Percentiles rank a stretch among this genome's conserved stretches.
phyloP scores from a whole-genome alignment of 2,797 vertebrate genomes.

The Microctenopoma stevenorrisi region DNA sequence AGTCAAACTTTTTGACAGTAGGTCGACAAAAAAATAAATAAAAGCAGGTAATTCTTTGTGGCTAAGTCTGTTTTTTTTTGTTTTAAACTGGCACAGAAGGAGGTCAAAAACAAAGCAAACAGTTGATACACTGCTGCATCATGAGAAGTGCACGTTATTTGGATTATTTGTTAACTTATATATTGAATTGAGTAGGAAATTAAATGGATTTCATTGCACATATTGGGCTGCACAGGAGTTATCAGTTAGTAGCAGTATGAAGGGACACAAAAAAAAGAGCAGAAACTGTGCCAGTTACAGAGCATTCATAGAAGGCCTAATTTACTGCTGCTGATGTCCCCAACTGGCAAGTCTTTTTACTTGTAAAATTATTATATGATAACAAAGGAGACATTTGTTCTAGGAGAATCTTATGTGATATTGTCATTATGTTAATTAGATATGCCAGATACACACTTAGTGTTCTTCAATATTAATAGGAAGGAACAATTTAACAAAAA shows the following conservation, averaged over 20 bases:
- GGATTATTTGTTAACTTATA: neutral
- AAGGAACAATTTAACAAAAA: conserved; percentile 30
- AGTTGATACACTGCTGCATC: neutral
- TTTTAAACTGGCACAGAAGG: neutral
- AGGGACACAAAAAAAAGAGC: neutral
- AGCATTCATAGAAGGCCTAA: neutral
- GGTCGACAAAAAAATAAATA: neutral
- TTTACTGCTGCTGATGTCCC: neutral
- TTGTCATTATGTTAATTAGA: conserved; percentile 37
- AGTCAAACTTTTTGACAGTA: conserved; percentile 10
- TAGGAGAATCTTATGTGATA: conserved; percentile 8
- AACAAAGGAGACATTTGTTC: conserved; percentile 37
- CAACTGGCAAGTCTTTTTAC: conserved; percentile 17
- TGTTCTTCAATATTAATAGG: neutral
- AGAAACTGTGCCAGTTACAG: neutral
- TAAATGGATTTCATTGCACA: neutral
- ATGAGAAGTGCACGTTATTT: neutral
- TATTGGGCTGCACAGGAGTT: neutral
- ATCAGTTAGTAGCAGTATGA: neutral
- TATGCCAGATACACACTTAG: conserved; percentile 21
- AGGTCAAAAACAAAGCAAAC: conserved; percentile 13
- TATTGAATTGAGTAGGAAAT: neutral
- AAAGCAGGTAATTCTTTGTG: conserved; percentile 6
- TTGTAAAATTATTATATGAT: conserved; percentile 28
- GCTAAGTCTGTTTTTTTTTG: neutral